These are phyloP conservation scores for Camponotus vicinus DNA, from an alignment of 1,140 invertebrate species.

Conservation along the genomic window DNA sequence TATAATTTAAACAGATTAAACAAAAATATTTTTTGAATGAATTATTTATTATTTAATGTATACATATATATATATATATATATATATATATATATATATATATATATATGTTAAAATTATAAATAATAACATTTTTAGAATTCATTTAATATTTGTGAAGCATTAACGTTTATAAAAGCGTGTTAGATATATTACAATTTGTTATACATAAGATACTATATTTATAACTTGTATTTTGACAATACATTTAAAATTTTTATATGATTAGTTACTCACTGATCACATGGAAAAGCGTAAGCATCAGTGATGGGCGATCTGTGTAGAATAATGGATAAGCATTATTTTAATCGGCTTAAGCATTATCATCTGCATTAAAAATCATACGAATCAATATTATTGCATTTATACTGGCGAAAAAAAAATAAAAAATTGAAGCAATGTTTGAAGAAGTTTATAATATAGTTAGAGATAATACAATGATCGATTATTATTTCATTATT, in stretches of 20 bases:
- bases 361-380: conserved; percentile 1
- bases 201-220: too few species aligned
- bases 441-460: not conserved
- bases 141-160: not conserved
- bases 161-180: not conserved
- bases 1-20: not conserved
- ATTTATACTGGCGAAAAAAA: not conserved
- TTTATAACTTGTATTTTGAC: too few species aligned
- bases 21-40: not conserved
- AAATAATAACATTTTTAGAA: not conserved
- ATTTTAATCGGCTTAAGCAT: not conserved
- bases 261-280: conserved; percentile 88
- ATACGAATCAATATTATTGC: conserved; percentile 1
- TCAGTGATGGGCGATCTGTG: conserved; percentile 88
- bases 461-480: not conserved
- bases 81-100: too few species aligned
- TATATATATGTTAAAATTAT: not conserved
- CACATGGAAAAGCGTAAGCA: conserved; percentile 89
- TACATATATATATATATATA: not conserved
- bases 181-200: not conserved
- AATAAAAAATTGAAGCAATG: conserved; percentile 1
- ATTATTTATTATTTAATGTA: conserved; percentile 8
- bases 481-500: conserved; percentile 2
- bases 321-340: conserved; percentile 63
- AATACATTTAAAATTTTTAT: conserved; percentile 29